Evolutionary conservation across 2,888 invertebrate species (phyloP).

Genomic region (Trachelus stipa): DNA sequence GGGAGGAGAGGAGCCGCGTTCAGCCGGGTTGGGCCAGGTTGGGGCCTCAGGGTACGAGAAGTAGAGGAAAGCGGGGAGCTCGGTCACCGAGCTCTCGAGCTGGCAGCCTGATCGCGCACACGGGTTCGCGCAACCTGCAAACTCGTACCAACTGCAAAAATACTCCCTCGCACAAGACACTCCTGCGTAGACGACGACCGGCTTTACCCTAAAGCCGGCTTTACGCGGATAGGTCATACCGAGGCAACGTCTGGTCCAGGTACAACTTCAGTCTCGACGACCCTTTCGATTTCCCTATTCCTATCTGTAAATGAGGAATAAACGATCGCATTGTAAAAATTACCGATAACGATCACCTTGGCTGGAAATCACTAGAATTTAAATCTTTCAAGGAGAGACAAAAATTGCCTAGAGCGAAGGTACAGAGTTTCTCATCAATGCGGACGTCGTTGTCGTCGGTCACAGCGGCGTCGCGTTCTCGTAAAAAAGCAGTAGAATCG

Average conservation of each 20-base stretch:
- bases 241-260: background rate
- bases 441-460: background rate
- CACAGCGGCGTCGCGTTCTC: background rate
- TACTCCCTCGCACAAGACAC: constrained; percentile 45
- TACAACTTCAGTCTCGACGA: background rate
- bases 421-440: constrained; percentile 22
- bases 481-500: constrained; percentile 1
- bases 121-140: constrained; percentile 57
- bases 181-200: constrained; percentile 37
- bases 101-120: constrained; percentile 46
- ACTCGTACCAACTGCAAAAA: constrained; percentile 58
- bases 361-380: background rate
- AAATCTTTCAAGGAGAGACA: constrained; percentile 16
- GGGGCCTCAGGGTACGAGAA: constrained; percentile 41
- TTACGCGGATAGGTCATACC: background rate
- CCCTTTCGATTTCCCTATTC: background rate
- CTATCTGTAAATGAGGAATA: background rate
- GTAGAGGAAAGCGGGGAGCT: constrained; percentile 39
- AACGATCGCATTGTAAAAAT: background rate
- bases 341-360: background rate
- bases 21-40: constrained; percentile 40
- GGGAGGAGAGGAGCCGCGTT: background rate
- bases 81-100: constrained; percentile 57
- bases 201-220: constrained; percentile 35
- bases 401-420: constrained; percentile 19